These are phyloP conservation scores for Patella pellucida DNA, from an alignment of 2,888 invertebrate species.

Conservation along the genomic window DNA sequence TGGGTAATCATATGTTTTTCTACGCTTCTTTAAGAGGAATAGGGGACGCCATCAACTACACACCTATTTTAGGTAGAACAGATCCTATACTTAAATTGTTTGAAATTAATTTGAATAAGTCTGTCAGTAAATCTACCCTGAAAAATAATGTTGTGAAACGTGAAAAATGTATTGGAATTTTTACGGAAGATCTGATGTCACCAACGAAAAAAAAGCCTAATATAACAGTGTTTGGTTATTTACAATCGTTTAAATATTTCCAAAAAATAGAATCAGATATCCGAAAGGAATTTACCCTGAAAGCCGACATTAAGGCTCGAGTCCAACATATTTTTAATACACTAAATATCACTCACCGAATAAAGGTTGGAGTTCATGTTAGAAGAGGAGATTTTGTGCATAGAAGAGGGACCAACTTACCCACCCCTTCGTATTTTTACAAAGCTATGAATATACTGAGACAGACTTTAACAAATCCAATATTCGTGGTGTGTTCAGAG, in stretches of 20 bases:
- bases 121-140: too few species aligned
- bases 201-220: constrained; percentile 21
- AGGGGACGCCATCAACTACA: constrained; percentile 17
- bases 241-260: constrained; percentile 62
- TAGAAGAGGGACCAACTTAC: constrained; percentile 64
- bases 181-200: too few species aligned
- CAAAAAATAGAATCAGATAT: constrained; percentile 42
- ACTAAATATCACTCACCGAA: constrained; percentile 30
- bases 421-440: constrained; percentile 63
- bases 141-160: constrained; percentile 27
- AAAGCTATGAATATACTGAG: constrained; percentile 61
- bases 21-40: constrained; percentile 18
- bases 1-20: constrained; percentile 22
- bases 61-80: too few species aligned
- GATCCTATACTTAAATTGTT: too few species aligned
- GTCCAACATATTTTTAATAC: constrained; percentile 34
- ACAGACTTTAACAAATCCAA: constrained; percentile 49
- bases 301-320: too few species aligned
- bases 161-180: constrained; percentile 17
- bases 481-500: constrained; percentile 70
- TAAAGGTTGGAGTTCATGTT: constrained; percentile 65
- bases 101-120: too few species aligned
- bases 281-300: constrained; percentile 22
- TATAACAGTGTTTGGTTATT: constrained; percentile 47
- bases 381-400: constrained; percentile 69